Conservation (phyloP, 37 sponge, comb jelly and placozoan genomes). For the Agelas oroides region DNA sequence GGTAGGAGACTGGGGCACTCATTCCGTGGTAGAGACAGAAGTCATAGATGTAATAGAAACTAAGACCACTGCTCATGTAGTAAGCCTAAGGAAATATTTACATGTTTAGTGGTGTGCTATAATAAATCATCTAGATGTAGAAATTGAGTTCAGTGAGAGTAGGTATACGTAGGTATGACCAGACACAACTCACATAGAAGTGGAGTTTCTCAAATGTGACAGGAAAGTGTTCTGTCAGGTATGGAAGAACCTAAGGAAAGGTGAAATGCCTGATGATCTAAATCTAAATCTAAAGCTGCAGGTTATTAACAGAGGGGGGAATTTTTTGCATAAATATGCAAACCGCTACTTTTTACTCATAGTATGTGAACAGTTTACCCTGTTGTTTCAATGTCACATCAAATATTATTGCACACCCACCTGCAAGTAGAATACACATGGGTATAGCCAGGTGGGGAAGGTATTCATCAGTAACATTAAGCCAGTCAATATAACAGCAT, state of each 20-base stretch:
- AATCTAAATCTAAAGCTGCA: too few relatives aligned
- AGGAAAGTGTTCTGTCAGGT: conserved; percentile 53
- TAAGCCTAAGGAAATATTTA: conserved; percentile 57
- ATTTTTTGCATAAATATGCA: too few relatives aligned
- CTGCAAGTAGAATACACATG: conserved; percentile 74
- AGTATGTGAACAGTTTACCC: too few relatives aligned
- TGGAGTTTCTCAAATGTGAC: conserved; percentile 59
- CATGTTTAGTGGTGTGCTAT: too few relatives aligned
- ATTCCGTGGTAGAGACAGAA: conserved; percentile 75
- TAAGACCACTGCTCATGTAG: conserved; percentile 64
- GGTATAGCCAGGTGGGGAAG: conserved; percentile 44
- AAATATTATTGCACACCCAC: conserved; percentile 37
- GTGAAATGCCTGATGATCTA: too few relatives aligned
- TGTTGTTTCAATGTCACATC: too few relatives aligned
- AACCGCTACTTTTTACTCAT: too few relatives aligned
- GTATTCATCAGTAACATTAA: conserved; percentile 24
- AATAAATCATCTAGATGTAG: too few relatives aligned
- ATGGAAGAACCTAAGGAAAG: conserved; percentile 47
- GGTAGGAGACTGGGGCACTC: conserved; percentile 56
- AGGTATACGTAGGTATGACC: too few relatives aligned
- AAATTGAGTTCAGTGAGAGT: too few relatives aligned
- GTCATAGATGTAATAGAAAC: conserved; percentile 85
- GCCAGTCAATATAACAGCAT: background rate
- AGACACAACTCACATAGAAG: conserved; percentile 20
- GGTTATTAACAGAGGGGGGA: too few relatives aligned